phyloP scores from a whole-genome alignment of 2,888 invertebrate species.

The Sinopyrophorus schimmeli region DNA sequence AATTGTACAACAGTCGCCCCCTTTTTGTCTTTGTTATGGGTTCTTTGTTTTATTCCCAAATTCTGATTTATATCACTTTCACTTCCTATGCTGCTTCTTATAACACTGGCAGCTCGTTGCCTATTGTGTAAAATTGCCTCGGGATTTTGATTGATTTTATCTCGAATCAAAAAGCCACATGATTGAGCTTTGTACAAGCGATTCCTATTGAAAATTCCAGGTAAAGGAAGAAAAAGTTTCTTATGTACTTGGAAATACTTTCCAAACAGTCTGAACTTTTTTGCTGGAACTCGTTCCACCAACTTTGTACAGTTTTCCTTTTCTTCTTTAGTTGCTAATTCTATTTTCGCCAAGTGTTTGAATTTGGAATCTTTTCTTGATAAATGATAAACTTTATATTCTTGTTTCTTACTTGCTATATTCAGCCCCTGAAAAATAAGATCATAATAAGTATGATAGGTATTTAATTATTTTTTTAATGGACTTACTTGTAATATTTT shows the following conservation, averaged over 20 bases:
- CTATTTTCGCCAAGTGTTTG: slow-evolving; percentile 19
- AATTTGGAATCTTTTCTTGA: slow-evolving; percentile 37
- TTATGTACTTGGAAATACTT: slow-evolving; percentile 71
- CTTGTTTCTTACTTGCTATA: slow-evolving; percentile 37
- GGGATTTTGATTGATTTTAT: slow-evolving; percentile 55
- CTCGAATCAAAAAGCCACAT: slow-evolving; percentile 64
- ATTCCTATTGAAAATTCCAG: slow-evolving; percentile 60
- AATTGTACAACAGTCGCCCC: slow-evolving; percentile 48
- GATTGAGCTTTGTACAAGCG: slow-evolving; percentile 65
- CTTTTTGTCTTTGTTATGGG: slow-evolving; percentile 35
- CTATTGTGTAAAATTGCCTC: slow-evolving; percentile 51
- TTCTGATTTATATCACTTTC: slow-evolving; percentile 62
- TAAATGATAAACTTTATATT: slow-evolving; percentile 44
- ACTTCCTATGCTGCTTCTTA: slow-evolving; percentile 50
- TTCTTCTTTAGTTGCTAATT: slow-evolving; percentile 34
- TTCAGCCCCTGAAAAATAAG: slow-evolving; percentile 21
- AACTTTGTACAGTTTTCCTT: slow-evolving; percentile 46
- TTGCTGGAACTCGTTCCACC: slow-evolving; percentile 49
- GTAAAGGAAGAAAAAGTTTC: slow-evolving; percentile 65
- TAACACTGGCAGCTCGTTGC: slow-evolving; percentile 55
- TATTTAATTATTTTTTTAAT: background rate
- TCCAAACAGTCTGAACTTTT: slow-evolving; percentile 65
- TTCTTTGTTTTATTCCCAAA: slow-evolving; percentile 46
- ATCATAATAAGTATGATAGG: background rate
- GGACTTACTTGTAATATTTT: slow-evolving; percentile 54